These are phyloP conservation scores for Himantopus leucocephalus DNA, from an alignment of 2,113 vertebrate species.

Conservation along the genomic window DNA sequence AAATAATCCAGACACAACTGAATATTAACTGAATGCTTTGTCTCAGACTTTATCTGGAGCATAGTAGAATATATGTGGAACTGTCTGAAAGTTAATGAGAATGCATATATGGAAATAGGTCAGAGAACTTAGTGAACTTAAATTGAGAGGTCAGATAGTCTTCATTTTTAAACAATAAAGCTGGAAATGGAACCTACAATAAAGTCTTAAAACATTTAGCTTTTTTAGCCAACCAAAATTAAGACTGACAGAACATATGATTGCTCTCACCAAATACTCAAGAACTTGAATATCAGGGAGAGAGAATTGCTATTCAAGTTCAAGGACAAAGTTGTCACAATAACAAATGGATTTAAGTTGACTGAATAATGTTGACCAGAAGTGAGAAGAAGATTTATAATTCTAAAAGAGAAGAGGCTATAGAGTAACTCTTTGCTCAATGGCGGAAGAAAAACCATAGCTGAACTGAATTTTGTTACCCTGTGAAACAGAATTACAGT, in stretches of 20 bases:
- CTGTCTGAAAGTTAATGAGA: background rate
- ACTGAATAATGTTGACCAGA: background rate
- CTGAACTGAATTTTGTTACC: background rate
- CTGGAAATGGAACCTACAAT: background rate
- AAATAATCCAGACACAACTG: background rate
- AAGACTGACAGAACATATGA: background rate
- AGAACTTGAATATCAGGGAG: background rate
- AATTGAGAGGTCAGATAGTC: background rate
- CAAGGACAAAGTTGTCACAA: background rate
- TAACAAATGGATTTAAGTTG: background rate
- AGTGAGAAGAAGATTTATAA: background rate
- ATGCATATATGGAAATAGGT: background rate
- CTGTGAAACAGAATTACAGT: background rate
- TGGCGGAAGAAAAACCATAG: background rate
- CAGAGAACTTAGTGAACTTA: background rate
- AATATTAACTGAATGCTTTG: background rate
- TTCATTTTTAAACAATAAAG: background rate
- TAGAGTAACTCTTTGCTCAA: background rate
- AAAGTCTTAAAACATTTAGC: background rate
- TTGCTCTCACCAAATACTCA: background rate
- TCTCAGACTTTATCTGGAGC: background rate
- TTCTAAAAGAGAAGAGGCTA: background rate
- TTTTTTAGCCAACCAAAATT: background rate
- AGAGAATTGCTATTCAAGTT: background rate
- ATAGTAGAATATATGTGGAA: background rate